A percentile compares a stretch with the other conserved stretches of the same genome.
These are phyloP conservation scores for Tinamus major DNA, from an alignment of 2,797 vertebrate species.

Conservation along the genomic window DNA sequence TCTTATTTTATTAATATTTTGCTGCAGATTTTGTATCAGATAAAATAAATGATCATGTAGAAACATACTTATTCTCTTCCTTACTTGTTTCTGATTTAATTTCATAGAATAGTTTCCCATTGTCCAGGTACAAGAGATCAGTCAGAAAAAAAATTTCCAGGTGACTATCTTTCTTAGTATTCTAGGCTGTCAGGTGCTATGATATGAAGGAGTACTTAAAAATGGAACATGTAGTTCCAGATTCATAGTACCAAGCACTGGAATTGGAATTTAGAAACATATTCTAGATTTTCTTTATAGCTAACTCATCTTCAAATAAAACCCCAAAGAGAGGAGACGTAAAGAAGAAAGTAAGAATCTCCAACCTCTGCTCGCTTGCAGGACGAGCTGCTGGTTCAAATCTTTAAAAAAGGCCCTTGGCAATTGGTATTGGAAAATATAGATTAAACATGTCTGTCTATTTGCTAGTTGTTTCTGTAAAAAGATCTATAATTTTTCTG, in stretches of 20 bases:
- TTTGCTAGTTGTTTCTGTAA: not conserved
- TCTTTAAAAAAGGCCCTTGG: not conserved
- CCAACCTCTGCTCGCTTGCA: not conserved
- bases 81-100: not conserved
- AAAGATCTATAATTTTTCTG: not conserved
- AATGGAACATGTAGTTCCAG: not conserved
- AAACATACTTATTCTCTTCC: not conserved
- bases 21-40: not conserved
- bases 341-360: not conserved
- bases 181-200: not conserved
- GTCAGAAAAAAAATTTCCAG: not conserved
- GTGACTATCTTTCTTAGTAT: not conserved
- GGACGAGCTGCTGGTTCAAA: not conserved
- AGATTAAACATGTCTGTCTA: not conserved
- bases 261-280: not conserved
- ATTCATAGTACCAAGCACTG: not conserved
- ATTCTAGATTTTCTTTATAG: not conserved
- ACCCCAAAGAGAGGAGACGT: not conserved
- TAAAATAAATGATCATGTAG: not conserved
- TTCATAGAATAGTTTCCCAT: not conserved
- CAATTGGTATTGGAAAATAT: not conserved
- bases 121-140: not conserved
- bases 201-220: not conserved
- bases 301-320: not conserved
- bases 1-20: not conserved